phyloP scores from a whole-genome alignment of 2,888 invertebrate species.

The Hedya salicella region DNA sequence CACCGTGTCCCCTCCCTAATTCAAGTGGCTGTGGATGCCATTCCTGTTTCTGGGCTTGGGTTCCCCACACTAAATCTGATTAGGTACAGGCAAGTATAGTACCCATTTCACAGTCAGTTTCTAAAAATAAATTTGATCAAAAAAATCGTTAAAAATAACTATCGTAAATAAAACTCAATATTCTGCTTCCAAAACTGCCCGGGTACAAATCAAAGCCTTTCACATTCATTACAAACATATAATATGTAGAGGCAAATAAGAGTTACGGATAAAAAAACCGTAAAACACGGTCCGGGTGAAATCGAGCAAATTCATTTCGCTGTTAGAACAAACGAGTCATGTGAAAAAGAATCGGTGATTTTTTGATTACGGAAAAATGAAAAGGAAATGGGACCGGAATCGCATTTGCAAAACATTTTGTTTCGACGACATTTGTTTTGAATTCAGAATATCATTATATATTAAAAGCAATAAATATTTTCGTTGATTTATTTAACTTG shows the following conservation, averaged over 20 bases:
- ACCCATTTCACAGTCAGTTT: no score
- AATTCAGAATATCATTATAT: no score
- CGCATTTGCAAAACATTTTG: conserved; percentile 10
- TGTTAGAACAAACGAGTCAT: conserved; percentile 37
- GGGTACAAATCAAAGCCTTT: conserved; percentile 32
- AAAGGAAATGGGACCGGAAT: conserved; percentile 16
- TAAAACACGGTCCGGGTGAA: conserved; percentile 39
- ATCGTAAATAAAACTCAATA: conserved; percentile 18
- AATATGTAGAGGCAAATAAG: conserved; percentile 31
- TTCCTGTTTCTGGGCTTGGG: no score
- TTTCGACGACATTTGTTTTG: conserved; percentile 8
- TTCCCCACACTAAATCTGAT: no score
- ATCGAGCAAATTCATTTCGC: conserved; percentile 41
- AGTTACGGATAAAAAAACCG: conserved; percentile 21
- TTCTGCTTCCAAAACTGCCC: conserved; percentile 1
- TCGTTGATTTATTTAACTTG: no score
- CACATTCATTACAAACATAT: conserved; percentile 35
- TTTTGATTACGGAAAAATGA: conserved; percentile 36
- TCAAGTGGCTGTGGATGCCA: no score
- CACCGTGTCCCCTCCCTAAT: no score
- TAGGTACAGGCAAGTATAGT: no score
- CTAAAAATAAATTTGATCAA: neutral
- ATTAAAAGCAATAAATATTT: no score
- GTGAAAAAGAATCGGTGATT: conserved; percentile 32
- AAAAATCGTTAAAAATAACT: neutral